Base-by-base conservation (phyloP, 2,888 invertebrate species). In the Parnassius orleans region DNA sequence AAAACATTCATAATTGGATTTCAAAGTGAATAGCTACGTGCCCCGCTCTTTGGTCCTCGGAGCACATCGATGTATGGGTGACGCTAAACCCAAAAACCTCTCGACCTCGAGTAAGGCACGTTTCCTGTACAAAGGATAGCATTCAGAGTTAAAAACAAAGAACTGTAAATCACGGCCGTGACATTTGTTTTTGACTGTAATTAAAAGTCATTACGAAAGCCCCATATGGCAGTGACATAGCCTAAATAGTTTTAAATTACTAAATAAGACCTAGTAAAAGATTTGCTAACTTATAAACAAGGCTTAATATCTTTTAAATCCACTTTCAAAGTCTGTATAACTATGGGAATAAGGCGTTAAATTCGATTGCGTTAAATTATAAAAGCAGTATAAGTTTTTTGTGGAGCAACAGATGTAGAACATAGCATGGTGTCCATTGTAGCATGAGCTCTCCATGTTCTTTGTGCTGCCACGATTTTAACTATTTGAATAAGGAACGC, bases 161-260 rank as follows among this genome's bases (percentile, higher is more conserved):
- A 67, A 59, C 64, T 61, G 59, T 71, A 72, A 74, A 70, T 68
- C 73, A 69, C 64, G 67, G 60, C 58, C 69, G 54, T 44, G 71
- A 64, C 71, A 77, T 78, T 75, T 72, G 72, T 73, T 72, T 72
- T 69, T 70, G 74, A 69, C 72, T 74, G 69, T 72, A 84, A 84
- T 86, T 84, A 84, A 83, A 80, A 75, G 76, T 76, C 75, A 83
- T 78, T 80, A 79, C 77, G 71, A 69, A 74, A 71, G 72, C 77
- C 76, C 70, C 66, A 74, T 75, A 74, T 72, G 73, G 74, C 66
- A 61, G 61, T 70, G 67, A 69, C 64, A 57, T 68, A 67, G 68
- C 66, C 69, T 72, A 73, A 75, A 73, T 67, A 71, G 69, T 69
- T 69, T 68, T 67, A 67, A 67, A 69, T 66, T 72, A 70, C 66